Conservation (phyloP, 2,888 invertebrate genomes). For the Unio pictorum region DNA sequence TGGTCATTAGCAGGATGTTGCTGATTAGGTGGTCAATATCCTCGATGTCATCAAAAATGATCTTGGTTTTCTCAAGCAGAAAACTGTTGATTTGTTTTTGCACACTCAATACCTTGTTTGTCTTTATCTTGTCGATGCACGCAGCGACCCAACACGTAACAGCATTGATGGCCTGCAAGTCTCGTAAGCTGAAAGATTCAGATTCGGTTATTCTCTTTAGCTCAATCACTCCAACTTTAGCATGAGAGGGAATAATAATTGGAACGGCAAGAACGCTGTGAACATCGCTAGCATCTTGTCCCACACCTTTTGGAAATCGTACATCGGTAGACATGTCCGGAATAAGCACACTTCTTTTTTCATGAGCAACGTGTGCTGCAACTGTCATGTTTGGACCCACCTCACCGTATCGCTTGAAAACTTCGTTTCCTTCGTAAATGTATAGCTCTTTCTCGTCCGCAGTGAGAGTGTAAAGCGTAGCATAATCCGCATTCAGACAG, state of each 20-base stretch:
- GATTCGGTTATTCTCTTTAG: conserved; percentile 36
- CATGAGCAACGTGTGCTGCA: conserved; percentile 41
- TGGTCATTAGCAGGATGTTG: conserved; percentile 58
- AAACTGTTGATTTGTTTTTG: conserved; percentile 44
- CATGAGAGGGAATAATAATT: conserved; percentile 36
- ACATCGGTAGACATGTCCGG: conserved; percentile 36
- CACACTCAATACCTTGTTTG: conserved; percentile 31
- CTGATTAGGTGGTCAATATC: conserved; percentile 48
- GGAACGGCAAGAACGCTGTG: conserved; percentile 45
- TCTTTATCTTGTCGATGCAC: conserved; percentile 42
- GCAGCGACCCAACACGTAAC: conserved; percentile 42
- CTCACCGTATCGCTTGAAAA: conserved; percentile 31
- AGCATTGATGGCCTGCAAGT: conserved; percentile 36
- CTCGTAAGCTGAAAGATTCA: conserved; percentile 25
- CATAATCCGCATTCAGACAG: conserved; percentile 28
- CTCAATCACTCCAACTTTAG: conserved; percentile 38
- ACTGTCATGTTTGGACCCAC: conserved; percentile 38
- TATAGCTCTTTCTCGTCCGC: conserved; percentile 32
- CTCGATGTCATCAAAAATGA: conserved; percentile 55
- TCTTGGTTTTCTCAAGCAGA: conserved; percentile 44
- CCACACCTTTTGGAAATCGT: conserved; percentile 33
- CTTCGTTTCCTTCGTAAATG: conserved; percentile 19
- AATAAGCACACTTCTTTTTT: conserved; percentile 31
- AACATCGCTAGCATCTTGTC: conserved; percentile 26
- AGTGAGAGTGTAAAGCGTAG: conserved; percentile 36